Conservation (phyloP, 1,140 invertebrate genomes). For the Whitmania pigra region DNA sequence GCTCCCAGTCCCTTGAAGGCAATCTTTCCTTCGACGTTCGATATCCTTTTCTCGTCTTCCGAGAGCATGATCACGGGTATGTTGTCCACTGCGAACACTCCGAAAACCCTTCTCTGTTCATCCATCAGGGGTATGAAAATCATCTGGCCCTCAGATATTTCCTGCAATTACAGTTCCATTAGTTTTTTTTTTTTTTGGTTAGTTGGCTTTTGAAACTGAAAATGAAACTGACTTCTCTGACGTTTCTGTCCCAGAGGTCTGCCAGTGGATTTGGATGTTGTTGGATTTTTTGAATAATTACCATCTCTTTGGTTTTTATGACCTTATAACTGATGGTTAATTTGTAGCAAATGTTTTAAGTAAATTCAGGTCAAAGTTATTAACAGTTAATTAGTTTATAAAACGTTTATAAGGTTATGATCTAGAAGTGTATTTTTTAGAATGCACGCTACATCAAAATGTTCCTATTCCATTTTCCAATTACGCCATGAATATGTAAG, state of each 20-base stretch:
- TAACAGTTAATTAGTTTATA: no score
- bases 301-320: background rate
- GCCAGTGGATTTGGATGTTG: background rate
- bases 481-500: no score
- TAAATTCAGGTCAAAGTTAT: no score
- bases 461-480: no score
- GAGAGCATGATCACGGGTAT: background rate
- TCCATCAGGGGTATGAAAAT: conserved; percentile 10
- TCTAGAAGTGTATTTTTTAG: no score
- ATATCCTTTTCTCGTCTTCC: background rate
- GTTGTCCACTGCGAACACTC: conserved; percentile 10
- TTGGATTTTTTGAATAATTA: background rate
- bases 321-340: conserved; percentile 7
- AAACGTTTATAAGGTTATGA: no score
- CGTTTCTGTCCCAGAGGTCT: background rate
- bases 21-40: background rate
- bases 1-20: background rate
- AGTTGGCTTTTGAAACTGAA: background rate
- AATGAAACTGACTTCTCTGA: background rate
- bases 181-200: background rate
- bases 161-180: background rate
- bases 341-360: no score
- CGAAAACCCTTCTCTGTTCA: background rate
- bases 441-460: no score
- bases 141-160: conserved; percentile 4